A percentile compares a stretch with the other conserved stretches of the same genome.
phyloP scores from a whole-genome alignment of 2,888 invertebrate genomes.

The Acanthopleura granulata region DNA sequence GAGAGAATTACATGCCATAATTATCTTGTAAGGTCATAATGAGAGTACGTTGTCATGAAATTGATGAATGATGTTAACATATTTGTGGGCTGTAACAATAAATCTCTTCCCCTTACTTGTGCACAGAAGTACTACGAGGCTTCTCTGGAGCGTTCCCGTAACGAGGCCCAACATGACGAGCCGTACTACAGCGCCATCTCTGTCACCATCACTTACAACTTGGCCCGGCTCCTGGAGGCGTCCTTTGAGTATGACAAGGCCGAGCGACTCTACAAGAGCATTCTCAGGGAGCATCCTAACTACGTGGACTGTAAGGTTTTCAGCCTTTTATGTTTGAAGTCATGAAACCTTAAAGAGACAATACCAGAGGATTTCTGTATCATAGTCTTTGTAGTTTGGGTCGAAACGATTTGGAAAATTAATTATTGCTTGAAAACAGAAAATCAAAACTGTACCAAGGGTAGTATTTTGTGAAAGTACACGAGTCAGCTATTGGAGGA shows the following conservation, averaged over 20 bases:
- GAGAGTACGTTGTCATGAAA: no score
- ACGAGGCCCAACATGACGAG: slow-evolving; percentile 85
- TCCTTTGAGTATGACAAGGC: slow-evolving; percentile 93
- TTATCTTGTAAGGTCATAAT: no score
- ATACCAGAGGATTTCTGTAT: no score
- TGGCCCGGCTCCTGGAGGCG: slow-evolving; percentile 93
- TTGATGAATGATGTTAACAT: no score
- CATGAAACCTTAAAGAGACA: no score
- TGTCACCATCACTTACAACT: slow-evolving; percentile 96
- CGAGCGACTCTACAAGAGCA: slow-evolving; percentile 96
- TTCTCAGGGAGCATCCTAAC: slow-evolving; percentile 96
- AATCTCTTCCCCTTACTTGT: not conserved
- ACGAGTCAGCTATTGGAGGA: no score
- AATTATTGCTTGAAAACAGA: no score
- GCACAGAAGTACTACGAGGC: slow-evolving; percentile 78
- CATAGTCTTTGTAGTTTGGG: no score
- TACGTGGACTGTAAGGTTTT: slow-evolving; percentile 87
- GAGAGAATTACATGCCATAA: no score
- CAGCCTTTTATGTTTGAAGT: not conserved
- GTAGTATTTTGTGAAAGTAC: no score
- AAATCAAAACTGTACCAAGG: no score
- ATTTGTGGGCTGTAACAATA: not conserved
- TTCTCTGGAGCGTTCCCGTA: slow-evolving; percentile 85
- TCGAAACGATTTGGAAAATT: no score
- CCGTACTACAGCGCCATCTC: slow-evolving; percentile 96